Base-by-base conservation (phyloP, 2,113 vertebrate species). In the Apaloderma vittatum region DNA sequence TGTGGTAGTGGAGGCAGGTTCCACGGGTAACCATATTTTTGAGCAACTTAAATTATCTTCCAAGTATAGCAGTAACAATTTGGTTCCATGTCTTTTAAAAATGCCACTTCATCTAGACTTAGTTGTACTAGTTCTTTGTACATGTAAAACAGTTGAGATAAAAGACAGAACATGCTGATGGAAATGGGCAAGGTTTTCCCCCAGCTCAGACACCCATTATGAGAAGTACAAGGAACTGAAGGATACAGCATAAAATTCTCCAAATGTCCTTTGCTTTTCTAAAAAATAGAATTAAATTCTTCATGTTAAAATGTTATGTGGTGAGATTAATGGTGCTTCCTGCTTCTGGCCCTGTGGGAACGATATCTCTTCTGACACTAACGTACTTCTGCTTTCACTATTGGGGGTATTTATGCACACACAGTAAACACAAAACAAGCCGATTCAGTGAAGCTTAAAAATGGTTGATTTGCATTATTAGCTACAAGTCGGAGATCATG, bases 371-470 rank as follows among this genome's bases (percentile, higher is more conserved):
- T 77, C 79, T 84, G 45, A 71, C 49, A 65, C 34, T 26, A 20
- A 59, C 0, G 0, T 45, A 52, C 73, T 86, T 92, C 72, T 86
- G 68, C 82, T 94, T 88, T 90, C 65, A 57, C 27, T 86, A 4
- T 43, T 68, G 24, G 27, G n/a, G 20, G 5, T 89, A 49, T 92
- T 96, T 86, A 72, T 54, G 48, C 16, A 63, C 26, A 68, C 34
- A 36, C 49, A 24, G 74, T 68, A 84, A 95, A 86, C 48, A 74
- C 45, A 88, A 48, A 74, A 65, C 20, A 67, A 86, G 29, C 29
- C 71, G 72, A 58, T 48, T 91, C 57, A 40, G 68, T 36, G 61
- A 94, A 81, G 65, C 75, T 86, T 73, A 90, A 77, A 93, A 93
- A 71, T 26, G 23, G 67, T 17, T 76, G 67, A 90, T 86, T 83